Percentiles rank a stretch among this genome's conserved stretches.
These are phyloP conservation scores for Sminthopsis crassicaudata DNA, from an alignment of 2,113 vertebrate genomes.

Conservation along the genomic window DNA sequence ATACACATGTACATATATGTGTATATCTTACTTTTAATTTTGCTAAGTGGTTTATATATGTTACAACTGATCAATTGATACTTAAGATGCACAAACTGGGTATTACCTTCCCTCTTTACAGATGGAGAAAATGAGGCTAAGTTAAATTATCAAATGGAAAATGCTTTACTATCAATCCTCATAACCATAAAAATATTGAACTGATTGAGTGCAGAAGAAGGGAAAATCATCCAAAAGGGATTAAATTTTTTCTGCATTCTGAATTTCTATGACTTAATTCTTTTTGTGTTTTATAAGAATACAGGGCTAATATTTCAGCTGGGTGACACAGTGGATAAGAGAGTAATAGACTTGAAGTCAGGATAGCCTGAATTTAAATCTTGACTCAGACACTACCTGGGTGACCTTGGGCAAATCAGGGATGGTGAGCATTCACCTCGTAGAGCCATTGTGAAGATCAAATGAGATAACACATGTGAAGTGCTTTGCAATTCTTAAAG, in stretches of 20 bases:
- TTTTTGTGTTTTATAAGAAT: not conserved
- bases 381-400: not conserved
- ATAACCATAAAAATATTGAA: slow-evolving; percentile 1
- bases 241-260: slow-evolving; percentile 21
- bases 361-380: not conserved
- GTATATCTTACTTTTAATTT: no score
- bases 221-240: not conserved
- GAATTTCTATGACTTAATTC: not conserved
- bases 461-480: not conserved
- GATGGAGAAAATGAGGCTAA: not conserved
- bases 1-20: no score
- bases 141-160: not conserved
- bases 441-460: not conserved
- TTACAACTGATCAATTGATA: not conserved
- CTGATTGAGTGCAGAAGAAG: not conserved
- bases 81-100: not conserved
- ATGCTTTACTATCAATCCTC: not conserved
- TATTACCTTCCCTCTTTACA: not conserved
- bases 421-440: not conserved
- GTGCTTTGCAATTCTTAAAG: not conserved
- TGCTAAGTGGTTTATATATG: not conserved
- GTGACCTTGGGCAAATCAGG: not conserved
- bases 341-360: not conserved
- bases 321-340: not conserved
- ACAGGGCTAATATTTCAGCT: not conserved